Percentiles rank a stretch among this genome's conserved stretches.
These are phyloP conservation scores for Pampusana beccarii DNA, from an alignment of 2,113 vertebrate genomes.

Conservation along the genomic window DNA sequence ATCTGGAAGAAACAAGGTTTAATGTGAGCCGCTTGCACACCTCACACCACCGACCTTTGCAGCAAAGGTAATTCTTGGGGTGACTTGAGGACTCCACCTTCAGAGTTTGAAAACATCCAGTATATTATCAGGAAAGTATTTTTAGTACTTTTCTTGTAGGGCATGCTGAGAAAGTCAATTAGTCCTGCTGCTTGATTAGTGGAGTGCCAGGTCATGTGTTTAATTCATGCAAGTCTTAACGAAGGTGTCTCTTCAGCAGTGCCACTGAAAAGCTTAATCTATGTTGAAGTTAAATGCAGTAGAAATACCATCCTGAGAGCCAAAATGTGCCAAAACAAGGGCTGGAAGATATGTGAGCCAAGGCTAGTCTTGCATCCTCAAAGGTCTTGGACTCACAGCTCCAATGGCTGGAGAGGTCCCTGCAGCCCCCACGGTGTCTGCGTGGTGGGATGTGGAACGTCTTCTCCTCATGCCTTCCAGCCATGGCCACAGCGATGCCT, in stretches of 20 bases:
- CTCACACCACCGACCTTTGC: not conserved
- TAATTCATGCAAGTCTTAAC: not conserved
- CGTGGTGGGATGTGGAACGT: fast-evolving
- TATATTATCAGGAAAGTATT: not conserved
- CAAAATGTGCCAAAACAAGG: not conserved
- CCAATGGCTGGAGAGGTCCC: fast-evolving
- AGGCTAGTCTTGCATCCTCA: not conserved
- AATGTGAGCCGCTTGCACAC: not conserved
- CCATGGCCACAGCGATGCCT: not conserved
- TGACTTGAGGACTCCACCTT: not conserved
- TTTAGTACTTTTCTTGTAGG: not conserved
- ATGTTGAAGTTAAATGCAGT: not conserved
- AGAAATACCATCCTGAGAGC: not conserved
- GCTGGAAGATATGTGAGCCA: not conserved
- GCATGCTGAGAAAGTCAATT: not conserved
- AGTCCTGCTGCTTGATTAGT: not conserved
- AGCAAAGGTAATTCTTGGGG: not conserved
- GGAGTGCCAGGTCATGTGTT: not conserved
- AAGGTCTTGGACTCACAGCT: not conserved
- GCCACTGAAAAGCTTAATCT: not conserved
- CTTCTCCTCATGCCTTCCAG: not conserved
- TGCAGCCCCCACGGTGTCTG: not conserved
- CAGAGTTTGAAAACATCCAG: not conserved
- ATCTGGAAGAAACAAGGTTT: not conserved
- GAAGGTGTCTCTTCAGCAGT: not conserved